Conservation (phyloP, 1,140 invertebrate species). For the Zaprionus capensis region DNA sequence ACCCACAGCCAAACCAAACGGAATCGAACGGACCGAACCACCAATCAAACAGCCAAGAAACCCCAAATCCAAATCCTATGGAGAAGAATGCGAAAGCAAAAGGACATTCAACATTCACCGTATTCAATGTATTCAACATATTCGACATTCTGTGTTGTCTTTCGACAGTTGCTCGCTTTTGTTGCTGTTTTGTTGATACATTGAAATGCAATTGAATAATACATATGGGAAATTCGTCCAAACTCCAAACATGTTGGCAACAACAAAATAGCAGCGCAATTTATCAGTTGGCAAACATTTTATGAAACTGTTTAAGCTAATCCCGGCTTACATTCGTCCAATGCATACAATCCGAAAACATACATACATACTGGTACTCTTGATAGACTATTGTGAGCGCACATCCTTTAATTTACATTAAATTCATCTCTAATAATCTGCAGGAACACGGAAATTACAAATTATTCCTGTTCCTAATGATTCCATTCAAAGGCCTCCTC, state of each 20-base stretch:
- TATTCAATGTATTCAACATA: conserved; percentile 15
- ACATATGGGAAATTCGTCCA: not conserved
- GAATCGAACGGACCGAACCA: conserved; percentile 8
- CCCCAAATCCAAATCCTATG: conserved; percentile 9
- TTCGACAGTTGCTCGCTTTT: conserved; percentile 9
- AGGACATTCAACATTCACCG: not conserved
- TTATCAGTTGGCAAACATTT: not conserved
- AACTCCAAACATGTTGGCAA: not conserved
- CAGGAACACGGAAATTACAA: conserved; percentile 19
- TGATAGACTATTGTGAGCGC: no score
- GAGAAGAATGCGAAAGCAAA: conserved; percentile 15
- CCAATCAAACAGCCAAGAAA: conserved; percentile 35
- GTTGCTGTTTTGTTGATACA: conserved; percentile 4
- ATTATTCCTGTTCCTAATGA: conserved; percentile 42
- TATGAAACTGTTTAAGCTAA: not conserved
- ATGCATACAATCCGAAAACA: not conserved
- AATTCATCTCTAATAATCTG: not conserved
- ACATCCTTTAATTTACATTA: not conserved
- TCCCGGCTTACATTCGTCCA: not conserved
- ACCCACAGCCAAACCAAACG: conserved; percentile 10
- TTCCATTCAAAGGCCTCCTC: conserved; percentile 31
- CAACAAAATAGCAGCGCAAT: not conserved
- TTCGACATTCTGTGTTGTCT: conserved; percentile 5
- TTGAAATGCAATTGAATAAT: conserved; percentile 48
- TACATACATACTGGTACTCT: not conserved